A percentile compares a stretch with the other conserved stretches of the same genome.
Conservation (phyloP, 2,113 vertebrate species). For the Melanotaenia duboulayi region DNA sequence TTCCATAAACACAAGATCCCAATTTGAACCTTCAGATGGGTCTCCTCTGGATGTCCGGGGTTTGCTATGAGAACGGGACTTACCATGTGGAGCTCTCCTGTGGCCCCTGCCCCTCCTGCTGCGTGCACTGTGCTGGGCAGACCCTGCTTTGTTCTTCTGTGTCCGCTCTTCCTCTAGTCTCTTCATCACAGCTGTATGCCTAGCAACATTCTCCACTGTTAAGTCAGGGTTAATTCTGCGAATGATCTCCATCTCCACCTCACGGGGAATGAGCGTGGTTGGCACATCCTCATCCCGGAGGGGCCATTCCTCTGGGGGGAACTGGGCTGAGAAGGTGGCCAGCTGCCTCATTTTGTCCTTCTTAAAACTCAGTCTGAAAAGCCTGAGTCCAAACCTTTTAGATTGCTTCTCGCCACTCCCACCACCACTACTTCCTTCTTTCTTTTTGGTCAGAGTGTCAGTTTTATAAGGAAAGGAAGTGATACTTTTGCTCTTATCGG, state of each 20-base stretch:
- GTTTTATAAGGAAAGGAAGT: conserved; percentile 95
- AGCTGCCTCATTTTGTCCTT: conserved; percentile 98
- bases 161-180: conserved; percentile 97
- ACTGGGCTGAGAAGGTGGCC: conserved; percentile 97
- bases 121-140: conserved; percentile 93
- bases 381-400: conserved; percentile 96
- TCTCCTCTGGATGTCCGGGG: conserved; percentile 93
- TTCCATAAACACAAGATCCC: conserved; percentile 90
- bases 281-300: conserved; percentile 95
- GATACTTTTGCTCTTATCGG: conserved; percentile 94
- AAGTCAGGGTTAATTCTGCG: conserved; percentile 97
- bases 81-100: conserved; percentile 92
- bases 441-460: conserved; percentile 94
- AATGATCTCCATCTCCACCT: conserved; percentile 99
- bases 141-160: conserved; percentile 91
- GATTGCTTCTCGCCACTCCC: conserved; percentile 91
- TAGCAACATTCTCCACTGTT: conserved; percentile 96
- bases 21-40: conserved; percentile 94
- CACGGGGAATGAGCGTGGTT: conserved; percentile 91
- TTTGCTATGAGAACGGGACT: conserved; percentile 97
- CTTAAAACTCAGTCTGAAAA: conserved; percentile 97
- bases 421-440: conserved; percentile 87
- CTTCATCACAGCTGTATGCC: conserved; percentile 99
- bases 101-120: conserved; percentile 94
- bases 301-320: conserved; percentile 98